Evolutionary conservation across 2,797 vertebrate genomes (phyloP).

Genomic region (Chromobotia macracanthus): DNA sequence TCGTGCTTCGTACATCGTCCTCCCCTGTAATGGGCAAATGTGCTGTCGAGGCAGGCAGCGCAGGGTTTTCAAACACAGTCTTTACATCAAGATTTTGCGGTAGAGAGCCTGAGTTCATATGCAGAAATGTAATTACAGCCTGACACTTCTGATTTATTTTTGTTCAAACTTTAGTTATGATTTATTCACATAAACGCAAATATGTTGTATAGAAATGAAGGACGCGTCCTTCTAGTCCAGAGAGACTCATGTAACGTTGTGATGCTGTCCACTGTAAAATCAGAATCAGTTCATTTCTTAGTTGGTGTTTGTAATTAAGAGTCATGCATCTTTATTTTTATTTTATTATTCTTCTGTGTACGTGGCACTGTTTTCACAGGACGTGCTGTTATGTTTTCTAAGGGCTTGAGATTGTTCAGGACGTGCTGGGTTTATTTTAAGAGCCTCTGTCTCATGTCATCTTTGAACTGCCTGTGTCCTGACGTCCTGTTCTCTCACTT

Average conservation of each 20-base stretch:
- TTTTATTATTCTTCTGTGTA: neutral
- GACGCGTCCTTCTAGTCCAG: no score
- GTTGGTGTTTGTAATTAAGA: no score
- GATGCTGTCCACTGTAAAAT: no score
- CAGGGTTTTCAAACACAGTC: neutral
- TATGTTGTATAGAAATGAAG: no score
- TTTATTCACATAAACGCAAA: no score
- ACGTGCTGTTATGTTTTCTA: conserved; percentile 8
- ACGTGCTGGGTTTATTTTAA: conserved; percentile 54
- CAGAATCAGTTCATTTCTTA: no score
- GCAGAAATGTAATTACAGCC: neutral
- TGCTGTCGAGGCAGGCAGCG: neutral
- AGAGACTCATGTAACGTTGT: no score
- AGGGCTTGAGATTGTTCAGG: conserved; percentile 31
- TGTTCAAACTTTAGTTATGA: neutral
- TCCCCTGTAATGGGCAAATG: neutral
- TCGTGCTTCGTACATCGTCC: no score
- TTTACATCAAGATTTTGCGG: neutral
- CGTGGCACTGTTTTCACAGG: neutral
- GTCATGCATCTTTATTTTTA: neutral
- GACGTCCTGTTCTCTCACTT: conserved; percentile 24
- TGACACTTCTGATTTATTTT: neutral
- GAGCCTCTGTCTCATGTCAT: conserved; percentile 45
- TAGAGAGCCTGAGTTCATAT: neutral
- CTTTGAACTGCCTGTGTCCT: conserved; percentile 28